Percentiles rank a stretch among this genome's conserved stretches.
phyloP scores from a whole-genome alignment of 2,113 vertebrate genomes.

The Bujurquina vittata region DNA sequence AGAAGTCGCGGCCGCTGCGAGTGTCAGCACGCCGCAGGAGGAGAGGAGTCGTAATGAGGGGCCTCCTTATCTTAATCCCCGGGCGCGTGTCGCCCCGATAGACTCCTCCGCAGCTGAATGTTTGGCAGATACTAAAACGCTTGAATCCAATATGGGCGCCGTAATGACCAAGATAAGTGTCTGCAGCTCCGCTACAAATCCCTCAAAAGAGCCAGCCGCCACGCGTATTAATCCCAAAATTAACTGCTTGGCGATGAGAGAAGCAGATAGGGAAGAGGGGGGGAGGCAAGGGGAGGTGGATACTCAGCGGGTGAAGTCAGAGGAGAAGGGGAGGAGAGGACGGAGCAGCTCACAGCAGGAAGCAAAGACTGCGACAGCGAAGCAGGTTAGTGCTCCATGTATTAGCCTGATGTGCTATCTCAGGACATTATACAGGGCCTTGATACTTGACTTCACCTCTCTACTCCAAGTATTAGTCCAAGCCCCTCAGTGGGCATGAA shows the following conservation, averaged over 20 bases:
- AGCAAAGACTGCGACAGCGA: constrained; percentile 58
- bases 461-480: constrained; percentile 54
- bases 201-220: constrained; percentile 81
- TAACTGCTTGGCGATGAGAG: constrained; percentile 80
- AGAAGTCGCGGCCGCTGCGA: constrained; percentile 64
- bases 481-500: constrained; percentile 29
- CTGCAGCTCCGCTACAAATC: constrained; percentile 83
- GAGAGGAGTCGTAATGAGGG: constrained; percentile 76
- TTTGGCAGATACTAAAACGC: constrained; percentile 81
- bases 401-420: constrained; percentile 52
- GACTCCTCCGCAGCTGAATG: constrained; percentile 74
- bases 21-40: constrained; percentile 69
- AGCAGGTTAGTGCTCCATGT: constrained; percentile 75
- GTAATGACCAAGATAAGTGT: constrained; percentile 86
- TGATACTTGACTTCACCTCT: constrained; percentile 46
- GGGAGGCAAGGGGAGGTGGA: constrained; percentile 65
- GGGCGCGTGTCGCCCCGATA: constrained; percentile 80
- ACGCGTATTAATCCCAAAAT: constrained; percentile 83
- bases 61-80: constrained; percentile 85
- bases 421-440: constrained; percentile 58
- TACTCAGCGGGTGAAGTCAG: constrained; percentile 69
- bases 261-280: constrained; percentile 75
- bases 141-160: constrained; percentile 83
- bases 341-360: constrained; percentile 65
- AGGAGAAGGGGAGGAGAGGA: constrained; percentile 69